These are phyloP conservation scores for Leptopilina boulardi DNA, from an alignment of 1,140 invertebrate genomes.

Conservation along the genomic window DNA sequence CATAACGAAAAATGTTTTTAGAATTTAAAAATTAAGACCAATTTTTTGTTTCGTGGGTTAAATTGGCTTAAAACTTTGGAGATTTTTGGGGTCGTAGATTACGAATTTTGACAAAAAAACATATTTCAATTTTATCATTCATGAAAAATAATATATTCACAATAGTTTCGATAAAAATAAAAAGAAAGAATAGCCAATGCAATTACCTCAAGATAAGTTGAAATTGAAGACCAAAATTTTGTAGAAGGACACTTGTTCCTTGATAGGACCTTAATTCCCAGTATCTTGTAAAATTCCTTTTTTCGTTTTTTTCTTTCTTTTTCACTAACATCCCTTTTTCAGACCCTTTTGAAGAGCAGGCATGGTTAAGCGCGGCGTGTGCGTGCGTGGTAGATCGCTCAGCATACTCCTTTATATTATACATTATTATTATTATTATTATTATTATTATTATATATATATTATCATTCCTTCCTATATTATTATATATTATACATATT, in stretches of 20 bases:
- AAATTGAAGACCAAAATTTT: not conserved
- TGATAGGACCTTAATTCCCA: constrained; percentile 16
- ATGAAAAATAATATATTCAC: too few relatives aligned
- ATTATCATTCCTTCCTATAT: constrained; percentile 36
- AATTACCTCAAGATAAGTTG: not conserved
- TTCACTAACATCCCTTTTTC: constrained; percentile 23
- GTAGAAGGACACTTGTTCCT: constrained; percentile 23
- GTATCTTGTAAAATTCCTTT: constrained; percentile 24
- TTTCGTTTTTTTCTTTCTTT: constrained; percentile 4
- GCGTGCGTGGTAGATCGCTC: constrained; percentile 59
- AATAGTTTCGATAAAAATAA: too few relatives aligned
- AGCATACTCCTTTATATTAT: constrained; percentile 34
- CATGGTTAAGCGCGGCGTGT: constrained; percentile 69
- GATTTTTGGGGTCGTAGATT: too few relatives aligned
- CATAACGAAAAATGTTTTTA: too few relatives aligned
- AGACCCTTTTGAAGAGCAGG: constrained; percentile 48
- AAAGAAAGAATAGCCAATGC: not conserved
- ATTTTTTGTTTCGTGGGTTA: too few relatives aligned
- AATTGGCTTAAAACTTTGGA: too few relatives aligned
- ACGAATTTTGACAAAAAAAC: too few relatives aligned
- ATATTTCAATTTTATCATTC: too few relatives aligned
- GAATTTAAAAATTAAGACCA: too few relatives aligned
- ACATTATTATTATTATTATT: constrained; percentile 23
- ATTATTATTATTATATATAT: constrained; percentile 31
- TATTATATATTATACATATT: constrained; percentile 22